Evolutionary conservation across 35 echinoderm and acorn worm species (phyloP).

Genomic region (Apostichopus japonicus): DNA sequence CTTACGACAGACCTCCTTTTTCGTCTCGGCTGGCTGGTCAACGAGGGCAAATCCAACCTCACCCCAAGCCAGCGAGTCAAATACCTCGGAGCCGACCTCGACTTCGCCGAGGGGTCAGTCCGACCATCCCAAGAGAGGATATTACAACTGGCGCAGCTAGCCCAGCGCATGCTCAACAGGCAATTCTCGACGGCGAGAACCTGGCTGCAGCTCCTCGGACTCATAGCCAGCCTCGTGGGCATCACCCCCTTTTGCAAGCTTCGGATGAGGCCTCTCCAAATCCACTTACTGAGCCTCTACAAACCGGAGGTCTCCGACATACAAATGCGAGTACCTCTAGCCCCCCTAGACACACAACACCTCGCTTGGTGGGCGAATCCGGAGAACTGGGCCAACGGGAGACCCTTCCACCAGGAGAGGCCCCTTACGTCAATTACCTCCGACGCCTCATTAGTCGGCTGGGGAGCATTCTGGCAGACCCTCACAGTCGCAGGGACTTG

Average conservation of each 20-base stretch:
- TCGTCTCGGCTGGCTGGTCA: not conserved
- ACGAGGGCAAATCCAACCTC: not conserved
- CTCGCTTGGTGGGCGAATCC: too few species aligned
- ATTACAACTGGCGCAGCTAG: not conserved
- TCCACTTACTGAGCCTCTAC: not conserved
- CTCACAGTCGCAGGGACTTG: too few species aligned
- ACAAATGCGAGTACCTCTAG: too few species aligned
- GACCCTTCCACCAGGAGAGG: too few species aligned
- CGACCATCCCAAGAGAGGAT: not conserved
- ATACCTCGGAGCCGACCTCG: not conserved
- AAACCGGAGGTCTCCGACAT: too few species aligned
- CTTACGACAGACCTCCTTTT: not conserved
- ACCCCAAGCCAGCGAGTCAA: not conserved
- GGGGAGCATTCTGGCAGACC: too few species aligned
- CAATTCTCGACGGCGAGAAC: not conserved
- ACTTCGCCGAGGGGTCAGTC: not conserved
- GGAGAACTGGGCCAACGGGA: too few species aligned
- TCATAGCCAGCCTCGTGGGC: too few species aligned
- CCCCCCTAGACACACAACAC: too few species aligned
- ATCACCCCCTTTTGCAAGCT: not conserved
- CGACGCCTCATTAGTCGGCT: too few species aligned
- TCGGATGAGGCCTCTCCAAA: not conserved
- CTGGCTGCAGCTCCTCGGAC: not conserved
- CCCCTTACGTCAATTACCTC: too few species aligned
- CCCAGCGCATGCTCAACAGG: not conserved